A percentile compares a stretch with the other conserved stretches of the same genome.
Evolutionary conservation across 2,888 invertebrate genomes (phyloP).

Genomic region (Corythucha ciliata): DNA sequence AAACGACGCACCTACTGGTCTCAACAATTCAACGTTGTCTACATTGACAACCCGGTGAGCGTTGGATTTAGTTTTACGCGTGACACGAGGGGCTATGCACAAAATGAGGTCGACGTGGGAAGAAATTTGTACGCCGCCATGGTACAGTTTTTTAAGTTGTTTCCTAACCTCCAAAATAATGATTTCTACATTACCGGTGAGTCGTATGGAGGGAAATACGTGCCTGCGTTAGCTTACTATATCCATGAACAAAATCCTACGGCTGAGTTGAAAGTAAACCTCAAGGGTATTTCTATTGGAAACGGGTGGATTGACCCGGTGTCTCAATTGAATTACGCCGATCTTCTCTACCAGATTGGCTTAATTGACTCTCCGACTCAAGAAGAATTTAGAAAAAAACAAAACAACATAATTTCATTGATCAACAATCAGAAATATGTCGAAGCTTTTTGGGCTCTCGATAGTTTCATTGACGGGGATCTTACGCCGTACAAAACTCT

Average conservation of each 20-base stretch:
- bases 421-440: constrained; percentile 7
- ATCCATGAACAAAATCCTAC: constrained; percentile 62
- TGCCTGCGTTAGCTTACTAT: constrained; percentile 64
- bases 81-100: constrained; percentile 63
- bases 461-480: constrained; percentile 52
- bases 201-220: constrained; percentile 73
- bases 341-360: constrained; percentile 70
- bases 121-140: constrained; percentile 65
- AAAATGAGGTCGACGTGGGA: constrained; percentile 69
- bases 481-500: constrained; percentile 44
- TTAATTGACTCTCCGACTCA: constrained; percentile 44
- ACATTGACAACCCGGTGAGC: constrained; percentile 87
- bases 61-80: constrained; percentile 85
- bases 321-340: constrained; percentile 65
- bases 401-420: constrained; percentile 8
- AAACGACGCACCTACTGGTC: constrained; percentile 72
- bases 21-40: constrained; percentile 65
- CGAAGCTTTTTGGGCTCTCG: constrained; percentile 55
- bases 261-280: constrained; percentile 55
- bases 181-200: constrained; percentile 83
- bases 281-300: constrained; percentile 63
- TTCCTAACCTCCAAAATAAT: constrained; percentile 60
- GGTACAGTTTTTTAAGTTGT: constrained; percentile 71
- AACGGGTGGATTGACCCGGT: constrained; percentile 72
- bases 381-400: not conserved